phyloP scores from a whole-genome alignment of 2,888 invertebrate species.

The Idaea dimidiata region DNA sequence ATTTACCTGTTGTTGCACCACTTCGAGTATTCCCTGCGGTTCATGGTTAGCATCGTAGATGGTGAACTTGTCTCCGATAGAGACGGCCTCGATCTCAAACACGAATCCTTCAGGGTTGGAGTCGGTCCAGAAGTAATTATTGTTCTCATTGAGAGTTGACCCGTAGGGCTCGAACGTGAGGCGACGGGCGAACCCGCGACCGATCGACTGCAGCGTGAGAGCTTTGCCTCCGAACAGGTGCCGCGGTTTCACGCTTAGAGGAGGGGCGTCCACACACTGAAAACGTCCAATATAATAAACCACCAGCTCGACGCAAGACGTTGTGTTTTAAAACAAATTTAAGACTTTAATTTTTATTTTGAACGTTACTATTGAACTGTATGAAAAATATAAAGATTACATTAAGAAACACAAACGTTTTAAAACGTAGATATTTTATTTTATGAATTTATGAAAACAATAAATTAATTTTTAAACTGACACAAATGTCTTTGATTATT shows the following conservation, averaged over 20 bases:
- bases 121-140: slow-evolving; percentile 90
- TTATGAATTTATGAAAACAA: slow-evolving; percentile 12
- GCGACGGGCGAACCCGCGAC: slow-evolving; percentile 87
- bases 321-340: background rate
- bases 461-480: slow-evolving; percentile 17
- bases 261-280: slow-evolving; percentile 70
- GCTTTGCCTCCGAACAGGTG: slow-evolving; percentile 85
- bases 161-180: slow-evolving; percentile 85
- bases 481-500: slow-evolving; percentile 8
- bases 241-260: slow-evolving; percentile 72
- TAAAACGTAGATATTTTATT: background rate
- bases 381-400: background rate
- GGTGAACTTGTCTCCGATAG: slow-evolving; percentile 86
- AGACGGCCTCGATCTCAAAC: slow-evolving; percentile 85
- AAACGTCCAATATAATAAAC: slow-evolving; percentile 51
- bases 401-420: slow-evolving; percentile 2
- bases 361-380: background rate
- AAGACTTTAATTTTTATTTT: background rate
- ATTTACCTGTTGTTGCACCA: slow-evolving; percentile 83
- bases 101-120: slow-evolving; percentile 87
- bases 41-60: slow-evolving; percentile 84
- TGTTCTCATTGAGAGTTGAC: slow-evolving; percentile 83
- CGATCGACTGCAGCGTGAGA: slow-evolving; percentile 84
- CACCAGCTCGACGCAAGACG: slow-evolving; percentile 28
- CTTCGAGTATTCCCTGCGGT: slow-evolving; percentile 84